Base-by-base conservation (phyloP, 2,888 invertebrate species). In the Pristionchus exspectatus region DNA sequence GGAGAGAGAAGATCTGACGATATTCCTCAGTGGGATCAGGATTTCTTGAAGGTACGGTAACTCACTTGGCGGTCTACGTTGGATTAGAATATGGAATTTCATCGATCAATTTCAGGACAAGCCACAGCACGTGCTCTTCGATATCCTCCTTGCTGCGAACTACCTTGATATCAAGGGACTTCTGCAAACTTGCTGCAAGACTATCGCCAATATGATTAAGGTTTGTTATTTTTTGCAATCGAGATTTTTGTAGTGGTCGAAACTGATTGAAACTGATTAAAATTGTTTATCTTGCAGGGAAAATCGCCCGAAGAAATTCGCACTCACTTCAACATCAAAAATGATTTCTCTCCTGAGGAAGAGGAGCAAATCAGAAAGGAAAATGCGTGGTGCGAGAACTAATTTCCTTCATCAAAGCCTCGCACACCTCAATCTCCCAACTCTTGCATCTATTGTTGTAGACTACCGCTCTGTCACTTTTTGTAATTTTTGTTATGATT, bases 141-240 rank as follows among this genome's bases (percentile, higher is more conserved):
- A 38, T 10, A 24, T 77, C 38, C 38, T 77, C 21, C 77, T 77
- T 2, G 77, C 77, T 7, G 77, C 77, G 24, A 77, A 77, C 44
- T 77, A 77, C 27, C 21, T 77, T 18, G 77, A 77, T 16, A 77
- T 77, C 77, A 77, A 77, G 44, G 77, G 24, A 44, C 77, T 77
- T 0, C 38, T 77, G 0, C 9, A 38, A 5, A 77, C 24, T 77
- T 77, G 77, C 44, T 77, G 77, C 77, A 77, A 77, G 77, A 77
- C 77, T 27, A 24, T 77, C 77, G 77, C 77, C 77, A 44, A 77
- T 77, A 77, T 77, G 77, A 77, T 77, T 44, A 77, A 77, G 77
- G 77, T 77, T 21, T 24, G 44, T 10, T 50, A 63, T 12, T 63
- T 5, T 14, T 18, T 63, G 1, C 14, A 18, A 5, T n/a, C 63